Percentiles rank a stretch among this genome's conserved stretches.
Evolutionary conservation across 2,797 vertebrate genomes (phyloP).

Genomic region (Rousettus madagascariensis): DNA sequence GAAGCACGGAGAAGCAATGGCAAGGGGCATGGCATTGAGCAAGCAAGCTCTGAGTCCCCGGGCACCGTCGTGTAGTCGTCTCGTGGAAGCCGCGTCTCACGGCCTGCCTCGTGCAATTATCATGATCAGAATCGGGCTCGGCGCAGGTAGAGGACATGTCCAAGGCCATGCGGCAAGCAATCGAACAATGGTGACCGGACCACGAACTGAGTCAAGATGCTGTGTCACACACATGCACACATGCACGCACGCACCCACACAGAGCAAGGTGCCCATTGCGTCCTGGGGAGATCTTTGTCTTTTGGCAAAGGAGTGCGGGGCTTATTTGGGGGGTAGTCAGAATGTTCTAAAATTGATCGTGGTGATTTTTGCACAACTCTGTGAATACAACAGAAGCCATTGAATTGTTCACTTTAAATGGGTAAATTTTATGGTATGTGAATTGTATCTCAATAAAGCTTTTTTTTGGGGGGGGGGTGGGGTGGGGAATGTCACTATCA

Average conservation of each 20-base stretch:
- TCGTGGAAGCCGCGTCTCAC: not conserved
- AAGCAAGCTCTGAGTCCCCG: accelerated
- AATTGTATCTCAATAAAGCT: not conserved
- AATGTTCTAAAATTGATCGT: not conserved
- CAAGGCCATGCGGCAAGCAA: too few species aligned
- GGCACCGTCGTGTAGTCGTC: not conserved
- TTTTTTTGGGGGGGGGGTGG: not conserved
- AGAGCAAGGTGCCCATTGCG: not conserved
- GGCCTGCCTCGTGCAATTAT: not conserved
- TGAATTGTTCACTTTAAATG: not conserved
- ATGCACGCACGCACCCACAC: not conserved
- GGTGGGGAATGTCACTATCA: not conserved
- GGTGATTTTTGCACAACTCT: not conserved
- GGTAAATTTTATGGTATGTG: not conserved
- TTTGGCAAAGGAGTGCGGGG: not conserved
- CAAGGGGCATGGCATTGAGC: accelerated
- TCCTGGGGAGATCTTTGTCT: not conserved
- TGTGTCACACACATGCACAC: not conserved
- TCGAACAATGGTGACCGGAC: not conserved
- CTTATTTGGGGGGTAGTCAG: not conserved
- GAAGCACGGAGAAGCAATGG: not conserved
- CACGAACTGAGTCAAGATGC: not conserved
- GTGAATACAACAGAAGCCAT: not conserved
- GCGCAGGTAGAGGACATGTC: not conserved
- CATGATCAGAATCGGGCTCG: not conserved